Evolutionary conservation across 2,888 invertebrate genomes (phyloP).

Genomic region (Hypercompe scribonia): DNA sequence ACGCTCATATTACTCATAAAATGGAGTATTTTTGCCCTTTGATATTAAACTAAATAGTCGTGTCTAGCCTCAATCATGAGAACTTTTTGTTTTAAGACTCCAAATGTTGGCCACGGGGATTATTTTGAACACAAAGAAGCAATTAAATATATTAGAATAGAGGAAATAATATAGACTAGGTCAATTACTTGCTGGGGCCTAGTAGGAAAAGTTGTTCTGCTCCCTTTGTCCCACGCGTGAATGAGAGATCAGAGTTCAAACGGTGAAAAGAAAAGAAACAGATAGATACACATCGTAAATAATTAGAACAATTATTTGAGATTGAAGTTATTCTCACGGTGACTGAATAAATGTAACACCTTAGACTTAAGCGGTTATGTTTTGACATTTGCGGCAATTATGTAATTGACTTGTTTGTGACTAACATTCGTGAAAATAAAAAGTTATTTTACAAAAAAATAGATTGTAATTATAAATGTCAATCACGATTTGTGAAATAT

Average conservation of each 20-base stretch:
- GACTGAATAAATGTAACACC: constrained; percentile 35
- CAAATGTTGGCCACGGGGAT: constrained; percentile 34
- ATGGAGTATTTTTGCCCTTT: constrained; percentile 2
- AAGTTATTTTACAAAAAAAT: no score
- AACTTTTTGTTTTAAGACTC: constrained; percentile 25
- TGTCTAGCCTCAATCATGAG: constrained; percentile 36
- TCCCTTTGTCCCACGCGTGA: constrained; percentile 7
- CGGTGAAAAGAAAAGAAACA: constrained; percentile 19
- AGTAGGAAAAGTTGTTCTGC: constrained; percentile 1
- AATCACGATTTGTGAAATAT: no score
- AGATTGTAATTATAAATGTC: no score
- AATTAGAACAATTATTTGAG: constrained; percentile 40
- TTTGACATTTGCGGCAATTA: constrained; percentile 1
- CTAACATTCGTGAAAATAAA: not conserved
- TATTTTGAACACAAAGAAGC: constrained; percentile 41
- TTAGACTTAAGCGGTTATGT: constrained; percentile 7
- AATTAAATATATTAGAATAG: constrained; percentile 31
- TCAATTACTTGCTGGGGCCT: constrained; percentile 31
- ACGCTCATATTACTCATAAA: not conserved
- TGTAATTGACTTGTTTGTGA: constrained; percentile 8
- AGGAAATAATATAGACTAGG: constrained; percentile 28
- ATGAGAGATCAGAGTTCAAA: not conserved
- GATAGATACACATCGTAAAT: constrained; percentile 11
- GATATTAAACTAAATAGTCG: constrained; percentile 34
- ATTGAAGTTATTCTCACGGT: constrained; percentile 49